Evolutionary conservation across 2,797 vertebrate species (phyloP).

Genomic region (Ptychadena robeensis): DNA sequence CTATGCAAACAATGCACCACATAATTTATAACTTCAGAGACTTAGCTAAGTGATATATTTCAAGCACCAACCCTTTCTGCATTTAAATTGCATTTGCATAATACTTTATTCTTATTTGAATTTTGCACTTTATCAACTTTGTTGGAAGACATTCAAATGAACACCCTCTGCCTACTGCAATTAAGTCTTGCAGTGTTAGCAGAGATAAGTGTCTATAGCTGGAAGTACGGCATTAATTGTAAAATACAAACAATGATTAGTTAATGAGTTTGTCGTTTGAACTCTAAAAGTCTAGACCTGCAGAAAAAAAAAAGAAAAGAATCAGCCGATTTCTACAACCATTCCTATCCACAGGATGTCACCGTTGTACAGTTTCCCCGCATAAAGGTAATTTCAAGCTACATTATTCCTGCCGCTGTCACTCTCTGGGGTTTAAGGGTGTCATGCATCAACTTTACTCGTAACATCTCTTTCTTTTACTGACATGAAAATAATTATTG

Average conservation of each 20-base stretch:
- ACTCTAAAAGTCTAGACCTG: conserved; percentile 28
- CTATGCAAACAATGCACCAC: not conserved
- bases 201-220: conserved; percentile 55
- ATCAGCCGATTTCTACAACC: not conserved
- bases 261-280: conserved; percentile 56
- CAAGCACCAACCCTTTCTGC: not conserved
- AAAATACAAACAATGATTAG: conserved; percentile 44
- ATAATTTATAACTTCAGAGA: not conserved
- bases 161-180: conserved; percentile 18
- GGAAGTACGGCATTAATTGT: conserved; percentile 45
- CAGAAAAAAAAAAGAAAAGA: conserved; percentile 4
- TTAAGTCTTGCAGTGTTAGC: conserved; percentile 41
- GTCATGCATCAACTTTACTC: conserved; percentile 47
- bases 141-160: conserved; percentile 36
- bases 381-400: not conserved
- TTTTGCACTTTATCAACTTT: conserved; percentile 13
- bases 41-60: not conserved
- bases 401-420: conserved; percentile 17
- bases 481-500: conserved; percentile 58
- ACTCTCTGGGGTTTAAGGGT: conserved; percentile 30
- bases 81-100: conserved; percentile 31
- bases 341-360: conserved; percentile 58
- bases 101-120: conserved; percentile 37
- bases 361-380: conserved; percentile 51
- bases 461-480: conserved; percentile 52